Evolutionary conservation across 2,797 vertebrate genomes (phyloP).

Genomic region (Ceryle rudis): DNA sequence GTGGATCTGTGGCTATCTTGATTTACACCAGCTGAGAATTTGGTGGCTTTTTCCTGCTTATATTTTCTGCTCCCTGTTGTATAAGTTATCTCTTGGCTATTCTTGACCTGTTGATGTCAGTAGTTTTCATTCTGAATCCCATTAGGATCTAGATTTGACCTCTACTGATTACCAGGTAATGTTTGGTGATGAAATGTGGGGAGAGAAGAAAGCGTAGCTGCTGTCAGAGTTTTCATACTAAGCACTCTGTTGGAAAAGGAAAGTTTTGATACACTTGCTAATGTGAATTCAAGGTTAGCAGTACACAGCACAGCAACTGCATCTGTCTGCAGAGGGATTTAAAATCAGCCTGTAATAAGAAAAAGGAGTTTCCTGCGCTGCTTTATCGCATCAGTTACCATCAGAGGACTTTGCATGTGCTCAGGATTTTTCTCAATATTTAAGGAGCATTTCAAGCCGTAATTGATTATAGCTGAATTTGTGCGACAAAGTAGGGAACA

Average conservation of each 20-base stretch:
- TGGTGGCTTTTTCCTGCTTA: not conserved
- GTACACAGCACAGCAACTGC: slow-evolving; percentile 12
- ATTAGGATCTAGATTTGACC: not conserved
- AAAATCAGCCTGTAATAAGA: slow-evolving; percentile 41
- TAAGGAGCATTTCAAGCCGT: slow-evolving; percentile 53
- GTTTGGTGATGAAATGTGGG: not conserved
- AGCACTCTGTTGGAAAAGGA: not conserved
- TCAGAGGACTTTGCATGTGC: slow-evolving; percentile 30
- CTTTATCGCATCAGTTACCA: slow-evolving; percentile 2
- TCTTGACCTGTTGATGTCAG: slow-evolving; percentile 32
- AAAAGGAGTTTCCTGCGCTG: slow-evolving; percentile 30
- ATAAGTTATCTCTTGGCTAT: not conserved
- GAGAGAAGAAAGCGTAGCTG: not conserved
- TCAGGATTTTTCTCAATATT: slow-evolving; percentile 36
- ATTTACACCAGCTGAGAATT: not conserved
- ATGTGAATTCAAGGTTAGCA: slow-evolving; percentile 67
- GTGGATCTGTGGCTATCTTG: not conserved
- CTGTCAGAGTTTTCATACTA: not conserved
- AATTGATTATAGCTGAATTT: slow-evolving; percentile 68
- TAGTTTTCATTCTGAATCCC: slow-evolving; percentile 22
- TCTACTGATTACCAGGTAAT: not conserved
- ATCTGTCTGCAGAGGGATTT: slow-evolving; percentile 36
- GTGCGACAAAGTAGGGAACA: slow-evolving; percentile 54
- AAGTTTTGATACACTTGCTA: slow-evolving; percentile 26
- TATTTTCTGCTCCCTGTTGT: not conserved